Conservation (phyloP, 2,888 invertebrate species). For the Sarcophaga carnaria region DNA sequence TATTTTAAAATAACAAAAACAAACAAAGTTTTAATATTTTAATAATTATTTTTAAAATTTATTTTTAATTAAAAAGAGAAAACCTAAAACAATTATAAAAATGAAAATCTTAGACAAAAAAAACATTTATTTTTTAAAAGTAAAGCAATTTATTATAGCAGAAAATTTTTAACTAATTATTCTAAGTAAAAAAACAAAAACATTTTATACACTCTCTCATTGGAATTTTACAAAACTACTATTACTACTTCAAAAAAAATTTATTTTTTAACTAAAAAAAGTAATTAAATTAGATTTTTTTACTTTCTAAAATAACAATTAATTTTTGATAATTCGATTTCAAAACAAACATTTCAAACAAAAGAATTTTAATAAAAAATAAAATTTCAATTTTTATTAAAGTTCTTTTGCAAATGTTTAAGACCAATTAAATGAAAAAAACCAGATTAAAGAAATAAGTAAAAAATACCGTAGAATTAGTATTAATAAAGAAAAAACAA, state of each 20-base stretch:
- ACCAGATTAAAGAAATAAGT: constrained; percentile 37
- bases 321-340: constrained; percentile 25
- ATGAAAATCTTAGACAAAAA: constrained; percentile 19
- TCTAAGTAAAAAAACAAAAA: constrained; percentile 52
- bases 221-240: constrained; percentile 66
- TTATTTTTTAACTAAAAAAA: constrained; percentile 45
- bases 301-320: constrained; percentile 2
- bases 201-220: constrained; percentile 65
- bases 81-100: constrained; percentile 40
- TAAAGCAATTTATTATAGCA: constrained; percentile 68
- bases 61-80: constrained; percentile 50
- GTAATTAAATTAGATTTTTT: constrained; percentile 28
- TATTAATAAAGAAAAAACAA: constrained; percentile 71
- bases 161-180: constrained; percentile 68
- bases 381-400: constrained; percentile 6
- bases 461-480: constrained; percentile 51
- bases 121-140: constrained; percentile 54
- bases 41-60: constrained; percentile 61
- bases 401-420: constrained; percentile 54
- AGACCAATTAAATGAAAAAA: constrained; percentile 62
- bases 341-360: constrained; percentile 15
- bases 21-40: constrained; percentile 65
- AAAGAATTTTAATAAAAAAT: constrained; percentile 31
- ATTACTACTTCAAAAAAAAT: constrained; percentile 37
- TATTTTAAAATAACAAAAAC: constrained; percentile 73